Percentiles rank a stretch among this genome's conserved stretches.
Conservation (phyloP, 92 coral and sea anemone species). For the Palythoa caribaeorum region DNA sequence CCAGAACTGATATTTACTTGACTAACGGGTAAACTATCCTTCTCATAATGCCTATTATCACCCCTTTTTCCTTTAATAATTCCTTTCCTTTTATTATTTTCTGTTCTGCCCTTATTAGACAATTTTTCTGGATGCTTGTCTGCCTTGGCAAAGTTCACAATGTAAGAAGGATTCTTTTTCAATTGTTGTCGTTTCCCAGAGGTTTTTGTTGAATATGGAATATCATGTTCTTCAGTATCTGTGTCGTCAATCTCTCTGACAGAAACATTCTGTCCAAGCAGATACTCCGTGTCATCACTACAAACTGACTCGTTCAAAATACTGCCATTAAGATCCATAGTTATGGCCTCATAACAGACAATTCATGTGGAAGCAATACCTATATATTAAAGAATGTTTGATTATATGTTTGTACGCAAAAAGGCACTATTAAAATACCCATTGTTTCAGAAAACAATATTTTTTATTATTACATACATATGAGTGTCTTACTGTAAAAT, state of each 20-base stretch:
- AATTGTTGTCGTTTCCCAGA: slow-evolving; percentile 10
- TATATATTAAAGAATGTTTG: too few relatives aligned
- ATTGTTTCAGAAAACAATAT: too few relatives aligned
- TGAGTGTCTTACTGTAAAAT: too few relatives aligned
- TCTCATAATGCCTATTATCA: not conserved
- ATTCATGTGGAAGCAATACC: not conserved
- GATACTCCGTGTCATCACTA: slow-evolving; percentile 96
- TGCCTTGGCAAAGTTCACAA: not conserved
- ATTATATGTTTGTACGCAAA: too few relatives aligned
- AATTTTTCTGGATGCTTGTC: not conserved
- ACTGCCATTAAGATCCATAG: slow-evolving; percentile 81
- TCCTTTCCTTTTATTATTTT: not conserved
- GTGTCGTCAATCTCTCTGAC: slow-evolving; percentile 89
- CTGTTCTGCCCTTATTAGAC: not conserved
- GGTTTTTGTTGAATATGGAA: slow-evolving; percentile 25
- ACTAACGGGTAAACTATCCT: not conserved
- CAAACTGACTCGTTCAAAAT: slow-evolving; percentile 81
- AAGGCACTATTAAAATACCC: too few relatives aligned
- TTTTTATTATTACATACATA: too few relatives aligned
- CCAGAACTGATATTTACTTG: not conserved
- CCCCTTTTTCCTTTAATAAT: not conserved
- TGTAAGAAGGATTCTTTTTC: not conserved
- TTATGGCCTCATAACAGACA: not conserved
- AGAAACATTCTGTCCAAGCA: slow-evolving; percentile 92
- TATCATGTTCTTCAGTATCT: slow-evolving; percentile 55